These are phyloP conservation scores for Acanthochromis polyacanthus DNA, from an alignment of 2,113 vertebrate genomes.

Conservation along the genomic window DNA sequence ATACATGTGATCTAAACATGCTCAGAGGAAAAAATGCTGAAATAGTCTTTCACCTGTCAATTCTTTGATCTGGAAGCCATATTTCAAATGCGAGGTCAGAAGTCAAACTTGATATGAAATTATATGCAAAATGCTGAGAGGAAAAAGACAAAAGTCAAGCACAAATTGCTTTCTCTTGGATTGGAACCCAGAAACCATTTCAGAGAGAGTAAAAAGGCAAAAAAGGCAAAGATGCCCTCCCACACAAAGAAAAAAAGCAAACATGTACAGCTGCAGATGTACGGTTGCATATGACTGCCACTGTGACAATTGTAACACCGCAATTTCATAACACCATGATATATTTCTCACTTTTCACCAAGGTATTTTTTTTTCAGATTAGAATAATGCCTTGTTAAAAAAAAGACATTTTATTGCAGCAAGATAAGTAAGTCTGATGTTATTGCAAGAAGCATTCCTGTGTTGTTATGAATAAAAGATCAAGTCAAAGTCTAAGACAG, in stretches of 20 bases:
- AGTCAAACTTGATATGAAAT: slow-evolving; percentile 31
- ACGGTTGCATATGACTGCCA: slow-evolving; percentile 5
- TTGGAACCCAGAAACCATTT: slow-evolving; percentile 53
- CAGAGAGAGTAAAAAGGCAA: slow-evolving; percentile 36
- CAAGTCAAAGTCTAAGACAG: background rate
- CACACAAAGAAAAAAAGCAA: slow-evolving; percentile 46
- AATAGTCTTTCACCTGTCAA: slow-evolving; percentile 31
- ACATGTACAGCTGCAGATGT: slow-evolving; percentile 28
- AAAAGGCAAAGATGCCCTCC: slow-evolving; percentile 66
- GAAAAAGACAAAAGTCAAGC: slow-evolving; percentile 54
- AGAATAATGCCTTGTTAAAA: background rate
- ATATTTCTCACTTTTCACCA: background rate
- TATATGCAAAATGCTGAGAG: slow-evolving; percentile 32
- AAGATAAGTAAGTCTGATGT: background rate
- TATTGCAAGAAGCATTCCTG: background rate
- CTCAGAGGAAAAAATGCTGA: slow-evolving; percentile 2
- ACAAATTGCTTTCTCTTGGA: slow-evolving; percentile 55
- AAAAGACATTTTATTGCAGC: slow-evolving; percentile 10
- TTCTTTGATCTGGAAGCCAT: slow-evolving; percentile 35
- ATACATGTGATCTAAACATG: slow-evolving; percentile 6
- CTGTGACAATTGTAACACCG: background rate
- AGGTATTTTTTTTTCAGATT: background rate
- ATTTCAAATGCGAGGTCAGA: slow-evolving; percentile 42
- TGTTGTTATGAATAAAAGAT: slow-evolving; percentile 13
- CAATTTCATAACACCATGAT: background rate